A percentile compares a stretch with the other conserved stretches of the same genome.
Evolutionary conservation across 2,113 vertebrate species (phyloP).

Genomic region (Brienomyrus brachyistius): DNA sequence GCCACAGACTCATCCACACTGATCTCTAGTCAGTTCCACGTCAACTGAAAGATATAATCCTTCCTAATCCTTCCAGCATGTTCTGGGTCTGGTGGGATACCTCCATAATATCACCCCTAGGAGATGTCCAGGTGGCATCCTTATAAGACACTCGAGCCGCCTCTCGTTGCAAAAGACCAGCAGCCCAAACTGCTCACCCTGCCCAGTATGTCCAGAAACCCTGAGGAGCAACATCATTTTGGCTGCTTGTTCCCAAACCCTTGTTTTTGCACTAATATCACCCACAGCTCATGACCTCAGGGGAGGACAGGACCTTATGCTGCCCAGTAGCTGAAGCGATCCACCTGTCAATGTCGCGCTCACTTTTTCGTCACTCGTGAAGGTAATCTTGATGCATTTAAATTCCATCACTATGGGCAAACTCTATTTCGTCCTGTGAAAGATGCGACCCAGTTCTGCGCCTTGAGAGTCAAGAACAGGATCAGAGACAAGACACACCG

Average conservation of each 20-base stretch:
- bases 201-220: neutral
- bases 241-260: neutral
- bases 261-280: neutral
- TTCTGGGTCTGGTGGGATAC: neutral
- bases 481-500: neutral
- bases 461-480: neutral
- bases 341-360: neutral
- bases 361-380: neutral
- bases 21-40: neutral
- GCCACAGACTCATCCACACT: neutral
- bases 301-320: neutral
- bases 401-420: neutral
- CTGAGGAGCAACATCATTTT: neutral
- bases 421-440: neutral
- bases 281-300: neutral
- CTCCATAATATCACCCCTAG: neutral
- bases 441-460: neutral
- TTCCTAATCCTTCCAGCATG: neutral
- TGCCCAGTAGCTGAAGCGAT: neutral
- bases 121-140: neutral
- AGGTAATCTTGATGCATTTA: neutral
- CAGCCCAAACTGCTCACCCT: neutral
- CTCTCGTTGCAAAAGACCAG: neutral
- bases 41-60: neutral
- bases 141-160: neutral